A percentile compares a stretch with the other conserved stretches of the same genome.
Evolutionary conservation across 2,797 vertebrate genomes (phyloP).

Genomic region (Melanotaenia trifasciata): DNA sequence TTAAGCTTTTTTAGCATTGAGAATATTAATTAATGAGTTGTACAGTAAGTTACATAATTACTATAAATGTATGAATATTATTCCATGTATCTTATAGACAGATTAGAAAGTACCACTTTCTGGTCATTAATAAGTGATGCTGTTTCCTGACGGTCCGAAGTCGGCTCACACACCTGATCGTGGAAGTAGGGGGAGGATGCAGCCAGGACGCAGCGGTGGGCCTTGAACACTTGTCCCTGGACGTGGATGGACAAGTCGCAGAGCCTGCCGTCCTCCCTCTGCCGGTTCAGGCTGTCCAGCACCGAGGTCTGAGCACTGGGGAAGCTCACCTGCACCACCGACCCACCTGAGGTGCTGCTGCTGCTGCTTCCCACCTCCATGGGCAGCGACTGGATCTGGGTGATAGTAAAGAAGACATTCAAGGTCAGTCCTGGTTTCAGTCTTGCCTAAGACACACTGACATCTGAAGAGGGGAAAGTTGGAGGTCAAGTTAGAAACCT

Average conservation of each 20-base stretch:
- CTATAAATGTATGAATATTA: no score
- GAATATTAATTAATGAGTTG: no score
- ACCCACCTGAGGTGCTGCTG: slow-evolving; percentile 63
- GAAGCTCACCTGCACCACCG: slow-evolving; percentile 89
- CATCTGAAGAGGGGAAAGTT: no score
- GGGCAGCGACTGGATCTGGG: slow-evolving; percentile 77
- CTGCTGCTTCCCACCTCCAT: slow-evolving; percentile 76
- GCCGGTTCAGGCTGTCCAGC: slow-evolving; percentile 91
- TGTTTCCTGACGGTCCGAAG: no score
- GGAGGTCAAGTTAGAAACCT: no score
- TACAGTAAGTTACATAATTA: no score
- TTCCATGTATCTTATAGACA: no score
- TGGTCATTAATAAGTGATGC: no score
- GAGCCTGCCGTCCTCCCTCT: slow-evolving; percentile 90
- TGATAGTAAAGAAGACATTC: background rate
- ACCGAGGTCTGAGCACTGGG: slow-evolving; percentile 87
- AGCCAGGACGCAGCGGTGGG: slow-evolving; percentile 93
- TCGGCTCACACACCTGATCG: slow-evolving; percentile 83
- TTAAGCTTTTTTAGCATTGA: no score
- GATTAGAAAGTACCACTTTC: no score
- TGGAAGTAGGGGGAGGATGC: slow-evolving; percentile 95
- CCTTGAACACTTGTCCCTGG: slow-evolving; percentile 92
- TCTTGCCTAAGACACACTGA: no score
- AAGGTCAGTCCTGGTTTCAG: background rate
- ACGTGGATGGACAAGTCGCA: slow-evolving; percentile 95